phyloP scores from a whole-genome alignment of 2,797 vertebrate genomes.

The Nasua narica region DNA sequence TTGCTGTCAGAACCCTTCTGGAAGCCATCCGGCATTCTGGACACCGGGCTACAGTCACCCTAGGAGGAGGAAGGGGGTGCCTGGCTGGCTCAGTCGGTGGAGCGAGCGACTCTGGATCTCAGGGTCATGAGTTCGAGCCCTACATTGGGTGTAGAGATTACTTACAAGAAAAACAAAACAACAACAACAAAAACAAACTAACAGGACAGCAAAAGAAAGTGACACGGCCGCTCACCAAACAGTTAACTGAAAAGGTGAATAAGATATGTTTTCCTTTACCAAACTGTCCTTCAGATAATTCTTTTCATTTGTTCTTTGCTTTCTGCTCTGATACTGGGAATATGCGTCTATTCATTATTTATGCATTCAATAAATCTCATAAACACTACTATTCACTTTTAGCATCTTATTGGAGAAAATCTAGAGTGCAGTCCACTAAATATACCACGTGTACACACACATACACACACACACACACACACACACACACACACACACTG shows the following conservation, averaged over 20 bases:
- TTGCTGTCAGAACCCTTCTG: background rate
- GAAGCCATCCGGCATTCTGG: background rate
- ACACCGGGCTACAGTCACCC: background rate
- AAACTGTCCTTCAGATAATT: background rate
- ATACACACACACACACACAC: background rate
- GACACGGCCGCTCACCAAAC: background rate
- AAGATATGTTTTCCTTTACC: background rate
- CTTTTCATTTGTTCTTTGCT: background rate
- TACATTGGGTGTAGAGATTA: background rate
- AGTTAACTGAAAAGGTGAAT: background rate
- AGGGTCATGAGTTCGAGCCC: background rate
- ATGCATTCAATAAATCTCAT: background rate
- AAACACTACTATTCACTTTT: background rate
- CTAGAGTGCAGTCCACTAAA: background rate
- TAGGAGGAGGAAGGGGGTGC: background rate
- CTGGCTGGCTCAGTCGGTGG: background rate
- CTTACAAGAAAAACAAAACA: background rate
- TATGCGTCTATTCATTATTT: background rate
- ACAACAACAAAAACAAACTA: background rate
- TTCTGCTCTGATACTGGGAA: background rate
- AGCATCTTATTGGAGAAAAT: background rate
- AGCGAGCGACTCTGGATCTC: background rate
- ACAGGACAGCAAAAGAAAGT: background rate
- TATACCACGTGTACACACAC: background rate
- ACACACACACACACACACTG: background rate